Base-by-base conservation (phyloP, 2,797 vertebrate genomes). In the Botia almorhae region DNA sequence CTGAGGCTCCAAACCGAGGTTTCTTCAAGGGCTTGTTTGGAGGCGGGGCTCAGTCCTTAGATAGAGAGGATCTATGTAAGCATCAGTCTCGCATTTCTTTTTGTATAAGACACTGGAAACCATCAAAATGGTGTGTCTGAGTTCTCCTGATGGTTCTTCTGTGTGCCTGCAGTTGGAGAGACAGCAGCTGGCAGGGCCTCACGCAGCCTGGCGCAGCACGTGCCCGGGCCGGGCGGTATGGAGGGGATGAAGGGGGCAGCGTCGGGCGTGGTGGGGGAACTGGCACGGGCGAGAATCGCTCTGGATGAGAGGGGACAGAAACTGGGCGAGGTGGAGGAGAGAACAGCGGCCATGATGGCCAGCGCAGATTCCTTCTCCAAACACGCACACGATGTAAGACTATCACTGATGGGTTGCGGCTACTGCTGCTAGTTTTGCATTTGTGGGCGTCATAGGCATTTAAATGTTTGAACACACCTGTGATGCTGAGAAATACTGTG, bases 1-100 rank as follows among this genome's bases (percentile, higher is more conserved):
- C 98, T 23, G 98, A 99, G 90, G 98, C 97, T 89, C 98, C 97
- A 0, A 99, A 99, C 91, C 94, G 95, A 86, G 98, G 98, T 0
- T 99, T 99, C 93, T 98, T 99, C 86, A 99, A 99, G 94, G 98
- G 98, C 74, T 91, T 99, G 2, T 99, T 99, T 8, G 98, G 97
- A 79, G 98, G 98, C 83, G 97, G 97, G 65, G 97, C 97, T 69
- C 97, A 98, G 84, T 98, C 96, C 83, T 93, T 99, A 78, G 98
- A 99, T 89, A 93, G 98, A 89, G 98, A 99, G 88, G 97, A 99
- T 84, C 95, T 99, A 53, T 99, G 98, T 99, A 92, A 97, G 98
- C 96, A 43, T 65, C 33, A 58, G 39, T 65, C 75, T 65, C 26
- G 36, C 29, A 78, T 29, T 63, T 50, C 1, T 50, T 43, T 7